Evolutionary conservation across 1,140 invertebrate species (phyloP), one percentile per base, ranked within the genome.

Genomic region (Proales similis): DNA sequence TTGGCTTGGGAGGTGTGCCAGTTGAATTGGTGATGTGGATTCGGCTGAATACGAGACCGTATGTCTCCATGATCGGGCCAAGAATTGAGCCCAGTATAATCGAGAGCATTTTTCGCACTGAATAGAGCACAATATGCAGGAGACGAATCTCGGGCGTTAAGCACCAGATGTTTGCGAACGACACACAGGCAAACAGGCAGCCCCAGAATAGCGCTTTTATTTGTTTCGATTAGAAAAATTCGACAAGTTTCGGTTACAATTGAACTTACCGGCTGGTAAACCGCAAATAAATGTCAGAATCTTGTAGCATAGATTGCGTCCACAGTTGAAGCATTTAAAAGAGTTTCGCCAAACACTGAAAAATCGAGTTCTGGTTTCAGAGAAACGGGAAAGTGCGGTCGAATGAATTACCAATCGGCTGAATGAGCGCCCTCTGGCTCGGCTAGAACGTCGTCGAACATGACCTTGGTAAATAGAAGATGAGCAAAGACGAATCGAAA

Each of bases 221-320:
- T n/a, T 22, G 22, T 20, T n/a, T 6, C n/a, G 12, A 11, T 26
- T 20, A 49, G 17, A 29, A 29, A n/a, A 11, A 49, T 11, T 49
- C 11, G 19, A 33, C 4, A 32, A 32, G n/a, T n/a, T 30, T 36
- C 17, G 11, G 22, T 42, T 4, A 42, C 5, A 4, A 17, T 4
- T 17, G 22, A 51, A 46, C 2, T 47, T 45, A 38, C 48, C 48
- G 14, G 45, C 17, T 24, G 51, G 51, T 11, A 57, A 11, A 39
- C 51, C 51, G 36, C 32, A 57, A 22, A 57, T 42, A 26, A 29
- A 57, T 29, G 51, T 57, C 9, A 57, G 45, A 12, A 57, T 57
- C 45, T 57, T 57, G 36, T 57, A 57, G 36, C 51, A 57, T 39
- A 57, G 17, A 42, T 57, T 57, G 42, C 51, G 6, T 12, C 51